Evolutionary conservation across 1,140 invertebrate genomes (phyloP), one percentile per base, ranked within the genome.

Genomic region (Lepidotrigona ventralis): DNA sequence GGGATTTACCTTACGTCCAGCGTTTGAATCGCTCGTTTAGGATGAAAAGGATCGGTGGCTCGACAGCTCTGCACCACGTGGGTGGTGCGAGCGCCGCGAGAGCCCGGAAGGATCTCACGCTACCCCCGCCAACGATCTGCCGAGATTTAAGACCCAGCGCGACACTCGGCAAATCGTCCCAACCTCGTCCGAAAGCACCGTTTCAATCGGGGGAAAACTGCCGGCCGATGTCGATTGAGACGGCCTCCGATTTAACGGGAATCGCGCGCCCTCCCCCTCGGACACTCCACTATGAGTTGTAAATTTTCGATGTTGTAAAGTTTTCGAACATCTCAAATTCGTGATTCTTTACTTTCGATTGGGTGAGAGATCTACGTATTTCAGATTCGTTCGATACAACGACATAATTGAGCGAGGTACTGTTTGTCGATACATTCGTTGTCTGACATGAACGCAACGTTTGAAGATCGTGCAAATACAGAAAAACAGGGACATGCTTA

Each of bases 11-110:
- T 91, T 88, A 88, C 87, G 74, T 88, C 89, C 81, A 81, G 85
- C 89, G 63, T 89, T 91, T 92, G 92, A 92, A 93, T 92, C 89
- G 91, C 90, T 92, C 90, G 91, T 92, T 93, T 92, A 90, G 91
- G 91, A 91, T 91, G 91, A 93, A 92, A 93, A 92, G 91, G 91
- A 90, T 93, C 86, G 88, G 91, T 91, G 91, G 90, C 90, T 90
- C 87, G 84, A 89, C 83, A 88, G 71, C 81, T 86, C 75, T 70
- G 84, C 73, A 46, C 88, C 81, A 86, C 92, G 91, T 92, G 91
- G 91, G 91, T 92, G 91, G 89, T 88, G 89, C 87, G 90, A 91
- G 87, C 88, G 89, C 71, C 89, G 89, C 66, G 79, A 79, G 79
- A 68, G 73, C 60, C 89, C 90, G 91, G 90, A 91, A 93, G 89